Conservation (phyloP, 2,888 invertebrate genomes). For the Julus scanicus region DNA sequence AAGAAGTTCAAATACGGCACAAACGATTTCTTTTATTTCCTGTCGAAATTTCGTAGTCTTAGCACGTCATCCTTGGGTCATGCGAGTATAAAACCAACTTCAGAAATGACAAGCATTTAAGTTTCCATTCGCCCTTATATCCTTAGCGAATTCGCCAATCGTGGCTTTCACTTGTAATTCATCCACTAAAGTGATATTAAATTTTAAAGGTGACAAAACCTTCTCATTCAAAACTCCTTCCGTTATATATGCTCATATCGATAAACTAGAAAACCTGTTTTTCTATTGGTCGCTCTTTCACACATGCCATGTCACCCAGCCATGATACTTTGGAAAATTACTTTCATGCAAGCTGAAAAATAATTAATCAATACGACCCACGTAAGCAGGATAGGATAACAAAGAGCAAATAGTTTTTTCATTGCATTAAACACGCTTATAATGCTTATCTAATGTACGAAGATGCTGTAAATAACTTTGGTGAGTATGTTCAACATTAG, state of each 20-base stretch:
- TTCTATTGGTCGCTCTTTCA: background rate
- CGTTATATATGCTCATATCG: background rate
- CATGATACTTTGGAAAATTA: background rate
- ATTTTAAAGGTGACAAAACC: conserved; percentile 9
- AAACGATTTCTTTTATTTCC: conserved; percentile 12
- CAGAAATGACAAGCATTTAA: conserved; percentile 22
- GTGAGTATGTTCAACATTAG: too few species aligned
- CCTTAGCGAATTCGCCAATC: background rate
- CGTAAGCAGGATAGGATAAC: background rate
- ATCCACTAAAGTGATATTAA: conserved; percentile 6
- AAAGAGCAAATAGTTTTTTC: too few species aligned
- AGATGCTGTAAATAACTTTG: too few species aligned
- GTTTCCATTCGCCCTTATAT: background rate
- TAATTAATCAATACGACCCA: background rate
- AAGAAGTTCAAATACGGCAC: background rate
- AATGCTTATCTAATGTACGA: too few species aligned
- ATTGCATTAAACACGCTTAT: too few species aligned
- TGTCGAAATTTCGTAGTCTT: conserved; percentile 7
- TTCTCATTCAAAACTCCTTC: background rate
- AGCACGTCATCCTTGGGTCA: conserved; percentile 28
- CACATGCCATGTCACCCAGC: background rate
- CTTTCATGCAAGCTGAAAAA: background rate
- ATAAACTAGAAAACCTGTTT: background rate
- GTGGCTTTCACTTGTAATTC: conserved; percentile 3
- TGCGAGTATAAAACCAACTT: conserved; percentile 9